Evolutionary conservation across 2,113 vertebrate genomes (phyloP).

Genomic region (Nannospalax galili): DNA sequence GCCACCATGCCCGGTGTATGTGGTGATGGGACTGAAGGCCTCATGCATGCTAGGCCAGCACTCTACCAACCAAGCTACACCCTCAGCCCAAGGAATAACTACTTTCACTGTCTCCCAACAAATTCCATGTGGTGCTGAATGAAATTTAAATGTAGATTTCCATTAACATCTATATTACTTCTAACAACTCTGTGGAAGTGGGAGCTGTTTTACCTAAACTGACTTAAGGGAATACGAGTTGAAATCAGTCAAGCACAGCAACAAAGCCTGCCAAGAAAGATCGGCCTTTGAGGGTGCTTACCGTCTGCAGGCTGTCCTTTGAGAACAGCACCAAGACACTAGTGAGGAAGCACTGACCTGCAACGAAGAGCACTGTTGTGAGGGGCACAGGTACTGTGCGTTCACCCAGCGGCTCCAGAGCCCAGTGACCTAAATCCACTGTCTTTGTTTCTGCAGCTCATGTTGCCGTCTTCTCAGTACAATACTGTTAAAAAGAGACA

Average conservation of each 20-base stretch:
- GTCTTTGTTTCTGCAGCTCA: conserved; percentile 41
- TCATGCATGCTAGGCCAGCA: background rate
- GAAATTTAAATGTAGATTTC: background rate
- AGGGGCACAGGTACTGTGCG: conserved; percentile 17
- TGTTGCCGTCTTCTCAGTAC: conserved; percentile 54
- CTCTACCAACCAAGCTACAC: background rate
- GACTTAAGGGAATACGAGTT: background rate
- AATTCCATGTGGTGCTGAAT: background rate
- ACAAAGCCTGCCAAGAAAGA: conserved; percentile 7
- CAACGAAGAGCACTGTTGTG: conserved; percentile 64
- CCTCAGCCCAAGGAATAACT: background rate
- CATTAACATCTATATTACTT: background rate
- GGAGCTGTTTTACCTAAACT: background rate
- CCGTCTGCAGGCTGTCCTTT: conserved; percentile 18
- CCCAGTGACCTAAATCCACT: conserved; percentile 35
- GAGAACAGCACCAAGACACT: conserved; percentile 62
- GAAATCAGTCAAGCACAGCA: conserved; percentile 19
- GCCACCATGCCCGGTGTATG: background rate
- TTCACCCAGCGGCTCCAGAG: background rate
- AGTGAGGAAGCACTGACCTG: conserved; percentile 48
- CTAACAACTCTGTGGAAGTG: background rate
- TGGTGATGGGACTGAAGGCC: background rate
- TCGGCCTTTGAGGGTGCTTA: conserved; percentile 59
- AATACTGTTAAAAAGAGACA: background rate
- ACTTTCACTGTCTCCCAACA: background rate